A percentile compares a stretch with the other conserved stretches of the same genome.
These are phyloP conservation scores for Drosophila eugracilis DNA, from an alignment of 1,140 invertebrate genomes.

Conservation along the genomic window DNA sequence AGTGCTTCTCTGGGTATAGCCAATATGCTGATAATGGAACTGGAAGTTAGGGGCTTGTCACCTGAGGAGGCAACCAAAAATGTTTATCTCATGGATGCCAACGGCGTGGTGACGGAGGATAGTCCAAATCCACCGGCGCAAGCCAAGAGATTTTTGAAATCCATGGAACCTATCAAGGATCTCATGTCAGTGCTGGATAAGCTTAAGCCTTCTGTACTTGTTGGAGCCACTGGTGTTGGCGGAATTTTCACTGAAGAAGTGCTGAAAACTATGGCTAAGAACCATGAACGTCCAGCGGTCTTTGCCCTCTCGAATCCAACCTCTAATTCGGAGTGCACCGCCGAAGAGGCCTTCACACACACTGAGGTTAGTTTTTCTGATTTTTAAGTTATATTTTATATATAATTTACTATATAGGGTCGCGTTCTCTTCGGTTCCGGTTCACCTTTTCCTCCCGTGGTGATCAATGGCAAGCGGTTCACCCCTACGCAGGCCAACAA, in stretches of 20 bases:
- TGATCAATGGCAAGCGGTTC: constrained; percentile 90
- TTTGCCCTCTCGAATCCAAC: constrained; percentile 99
- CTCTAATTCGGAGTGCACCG: constrained; percentile 97
- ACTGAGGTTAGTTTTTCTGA: constrained; percentile 86
- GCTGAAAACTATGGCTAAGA: constrained; percentile 90
- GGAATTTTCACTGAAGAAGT: constrained; percentile 95
- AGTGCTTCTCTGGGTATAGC: constrained; percentile 96
- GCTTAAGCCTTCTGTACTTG: constrained; percentile 85
- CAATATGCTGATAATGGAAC: constrained; percentile 88
- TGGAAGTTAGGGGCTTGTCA: constrained; percentile 34
- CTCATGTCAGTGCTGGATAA: not conserved
- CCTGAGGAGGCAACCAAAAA: constrained; percentile 90
- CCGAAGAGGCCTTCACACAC: constrained; percentile 93
- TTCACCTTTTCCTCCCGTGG: constrained; percentile 95
- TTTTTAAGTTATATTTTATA: constrained; percentile 25
- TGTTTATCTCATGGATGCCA: constrained; percentile 90
- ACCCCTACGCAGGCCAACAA: constrained; percentile 97
- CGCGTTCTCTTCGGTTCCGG: constrained; percentile 92
- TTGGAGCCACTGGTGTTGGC: constrained; percentile 94
- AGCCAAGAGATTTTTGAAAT: constrained; percentile 88
- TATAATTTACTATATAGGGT: constrained; percentile 18
- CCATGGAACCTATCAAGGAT: constrained; percentile 85
- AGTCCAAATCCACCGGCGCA: not conserved
- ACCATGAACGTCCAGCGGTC: constrained; percentile 87
- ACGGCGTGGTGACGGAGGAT: constrained; percentile 84